Base-by-base conservation (phyloP, 2,797 vertebrate species). In the Salarias fasciatus region DNA sequence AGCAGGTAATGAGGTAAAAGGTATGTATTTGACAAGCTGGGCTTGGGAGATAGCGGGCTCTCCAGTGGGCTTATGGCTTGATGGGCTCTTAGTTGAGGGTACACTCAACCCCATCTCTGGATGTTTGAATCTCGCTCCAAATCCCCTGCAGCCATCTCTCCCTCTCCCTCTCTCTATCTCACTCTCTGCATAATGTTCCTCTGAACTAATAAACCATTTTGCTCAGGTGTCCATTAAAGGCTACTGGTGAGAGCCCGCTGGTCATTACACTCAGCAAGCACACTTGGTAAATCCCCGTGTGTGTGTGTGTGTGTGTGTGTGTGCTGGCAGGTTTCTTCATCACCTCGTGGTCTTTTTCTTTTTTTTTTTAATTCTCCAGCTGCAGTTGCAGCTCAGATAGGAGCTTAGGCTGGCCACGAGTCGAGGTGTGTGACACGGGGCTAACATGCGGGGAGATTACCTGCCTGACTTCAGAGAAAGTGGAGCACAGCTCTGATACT, bases 1-100 rank as follows among this genome's bases (percentile, higher is more conserved):
- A 80, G 78, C 75, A 89, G 84, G 80, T 89, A 90, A 90, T 88
- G 86, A 87, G 78, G 81, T 84, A 88, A 91, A 91, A 84, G 78
- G 77, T 84, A 77, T 80, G 83, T 78, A 63, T 90, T 82, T 62
- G 83, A 84, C 83, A 91, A 88, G 86, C 88, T 91, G 91, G 57
- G 38, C 71, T 50, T 11, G 10, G 54, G 56, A 89, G 90, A 93
- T 91, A 91, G 83, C 62, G 0, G 59, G 8, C 58, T 67, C 63
- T 73, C 63, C 69, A 47, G 69, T 29, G 33, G 69, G 68, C 82
- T 63, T 63, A 44, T 31, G 8, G 42, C 48, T 74, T 57, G 65
- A 31, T 61, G 38, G 63, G 55, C 24, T 64, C 72, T 82, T 77
- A 84, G 71, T 57, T 49, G 70, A 79, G 68, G 70, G 65, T 60